Evolutionary conservation across 2,888 invertebrate genomes (phyloP), one percentile per base, ranked within the genome.

Genomic region (Cataglyphis cursor): DNA sequence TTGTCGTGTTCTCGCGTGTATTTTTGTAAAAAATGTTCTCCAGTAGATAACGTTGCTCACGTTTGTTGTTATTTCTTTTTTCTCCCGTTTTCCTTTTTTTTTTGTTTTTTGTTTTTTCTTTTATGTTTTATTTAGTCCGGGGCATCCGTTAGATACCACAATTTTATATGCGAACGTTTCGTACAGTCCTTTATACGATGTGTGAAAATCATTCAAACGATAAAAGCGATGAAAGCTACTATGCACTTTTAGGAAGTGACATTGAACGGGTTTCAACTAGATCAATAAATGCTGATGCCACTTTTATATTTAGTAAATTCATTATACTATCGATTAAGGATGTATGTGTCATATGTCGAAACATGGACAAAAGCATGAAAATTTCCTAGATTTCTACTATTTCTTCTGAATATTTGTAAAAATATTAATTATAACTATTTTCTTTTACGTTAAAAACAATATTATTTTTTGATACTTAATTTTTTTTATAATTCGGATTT

Each of bases 41-140:
- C 48, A 80, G 78, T 80, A 68, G 78, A 80, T 80, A 80, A 80
- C 78, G 78, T 70, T 57, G 68, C 59, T 61, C 78, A 59, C 66
- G 66, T 76, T 76, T 54, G 41, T 68, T 68, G 59, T 80, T 80
- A 61, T 80, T 70, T 80, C 70, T 59, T 44, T 66, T 41, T 3
- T n/a, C 15, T 21, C 35, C 3, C 3, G 1, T 59, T 61, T 78
- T 48, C 48, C 21, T 5, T 21, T 21, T 10, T 54, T 0, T 3
- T 24, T 41, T 15, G n/a, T 65, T 44, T 57, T 9, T 28, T 44
- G 48, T 21, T 31, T 66, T 28, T 28, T 28, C 24, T 28, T 28
- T 28, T 28, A 28, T 18, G 18, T 51, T 78, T 78, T 59, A 68
- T 66, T 68, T 44, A 31, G 18, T 12, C n/a, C 66, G 31, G 68